Percentiles rank a stretch among this genome's conserved stretches.
phyloP scores from a whole-genome alignment of 2,113 vertebrate species.

The Sebastes fasciatus region DNA sequence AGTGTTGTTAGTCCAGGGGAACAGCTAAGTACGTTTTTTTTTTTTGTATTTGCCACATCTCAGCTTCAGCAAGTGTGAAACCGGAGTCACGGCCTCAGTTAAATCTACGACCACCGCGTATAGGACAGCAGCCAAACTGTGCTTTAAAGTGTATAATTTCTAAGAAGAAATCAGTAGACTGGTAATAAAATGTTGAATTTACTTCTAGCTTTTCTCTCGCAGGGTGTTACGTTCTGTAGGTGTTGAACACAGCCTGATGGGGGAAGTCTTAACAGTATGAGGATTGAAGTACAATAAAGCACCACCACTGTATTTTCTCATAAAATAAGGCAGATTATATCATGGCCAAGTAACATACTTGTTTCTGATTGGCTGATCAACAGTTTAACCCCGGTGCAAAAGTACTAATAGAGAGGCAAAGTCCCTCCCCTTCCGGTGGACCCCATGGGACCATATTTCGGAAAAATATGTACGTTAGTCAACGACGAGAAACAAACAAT shows the following conservation, averaged over 20 bases:
- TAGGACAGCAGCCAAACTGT: slow-evolving; percentile 52
- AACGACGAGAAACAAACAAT: too few relatives aligned
- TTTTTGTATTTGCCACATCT: slow-evolving; percentile 50
- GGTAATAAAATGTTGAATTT: slow-evolving; percentile 43
- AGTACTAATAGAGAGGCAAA: background rate
- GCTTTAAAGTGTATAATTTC: slow-evolving; percentile 52
- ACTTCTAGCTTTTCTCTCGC: slow-evolving; percentile 13
- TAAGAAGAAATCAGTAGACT: slow-evolving; percentile 41
- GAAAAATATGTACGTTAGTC: too few relatives aligned
- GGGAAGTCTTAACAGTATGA: background rate
- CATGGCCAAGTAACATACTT: background rate
- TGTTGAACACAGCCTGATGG: slow-evolving; percentile 32
- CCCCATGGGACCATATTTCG: too few relatives aligned
- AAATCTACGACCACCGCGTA: background rate
- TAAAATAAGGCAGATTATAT: slow-evolving; percentile 13
- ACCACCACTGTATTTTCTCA: slow-evolving; percentile 20
- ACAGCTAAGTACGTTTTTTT: slow-evolving; percentile 52
- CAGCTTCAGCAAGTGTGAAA: slow-evolving; percentile 41
- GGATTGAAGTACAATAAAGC: slow-evolving; percentile 9
- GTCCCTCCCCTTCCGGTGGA: too few relatives aligned
- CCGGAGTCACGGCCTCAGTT: slow-evolving; percentile 4
- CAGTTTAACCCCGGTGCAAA: background rate
- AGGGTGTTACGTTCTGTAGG: background rate
- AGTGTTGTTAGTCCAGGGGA: slow-evolving; percentile 75
- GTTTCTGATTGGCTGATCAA: slow-evolving; percentile 5